Evolutionary conservation across 1,140 invertebrate genomes (phyloP), one percentile per base, ranked within the genome.

Genomic region (Drosophila lacteicornis): DNA sequence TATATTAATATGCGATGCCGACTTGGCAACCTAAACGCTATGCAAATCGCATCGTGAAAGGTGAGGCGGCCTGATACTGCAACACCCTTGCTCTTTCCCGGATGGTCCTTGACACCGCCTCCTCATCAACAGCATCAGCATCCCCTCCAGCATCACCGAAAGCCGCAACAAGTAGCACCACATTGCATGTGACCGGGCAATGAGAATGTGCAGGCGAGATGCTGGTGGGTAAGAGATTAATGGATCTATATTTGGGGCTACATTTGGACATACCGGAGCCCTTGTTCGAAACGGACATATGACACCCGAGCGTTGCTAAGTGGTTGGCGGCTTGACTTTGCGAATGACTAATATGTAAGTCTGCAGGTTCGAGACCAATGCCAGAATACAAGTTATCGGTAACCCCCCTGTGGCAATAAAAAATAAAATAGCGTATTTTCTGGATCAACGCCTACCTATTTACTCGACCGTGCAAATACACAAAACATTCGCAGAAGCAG

Each of bases 361-460:
- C 17, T 40, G 30, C 4, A 22, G 36, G 19, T 11, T n/a, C 17
- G 17, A n/a, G 9, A 11, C 17, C 22, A 12, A 67, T n/a, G 17
- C 43, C 22, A 62, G 11, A 27, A 19, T 47, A 13, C 4, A 19
- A 47, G 22, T 17, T 19, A 51, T 19, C 17, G 11, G 6, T 4
- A 49, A 50, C 17, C 33, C 46, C 33, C 27, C 30, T 56, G 19
- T 40, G 33, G 40, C 68, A 71, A 27, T 57, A 69, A 75, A 58
- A 70, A 43, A 68, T 22, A 53, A 55, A 56, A 19, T 75, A 83
- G 51, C 63, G 57, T 63, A 51, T 83, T 88, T 66, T 61, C 40
- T 75, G 83, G 80, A 88, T 86, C 80, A 86, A 88, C 83, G 83
- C 83, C 84, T 86, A 86, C 83, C 62, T 76, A 88, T 83, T 86